phyloP scores from a whole-genome alignment of 2,113 vertebrate genomes.

The Heliornis fulica region DNA sequence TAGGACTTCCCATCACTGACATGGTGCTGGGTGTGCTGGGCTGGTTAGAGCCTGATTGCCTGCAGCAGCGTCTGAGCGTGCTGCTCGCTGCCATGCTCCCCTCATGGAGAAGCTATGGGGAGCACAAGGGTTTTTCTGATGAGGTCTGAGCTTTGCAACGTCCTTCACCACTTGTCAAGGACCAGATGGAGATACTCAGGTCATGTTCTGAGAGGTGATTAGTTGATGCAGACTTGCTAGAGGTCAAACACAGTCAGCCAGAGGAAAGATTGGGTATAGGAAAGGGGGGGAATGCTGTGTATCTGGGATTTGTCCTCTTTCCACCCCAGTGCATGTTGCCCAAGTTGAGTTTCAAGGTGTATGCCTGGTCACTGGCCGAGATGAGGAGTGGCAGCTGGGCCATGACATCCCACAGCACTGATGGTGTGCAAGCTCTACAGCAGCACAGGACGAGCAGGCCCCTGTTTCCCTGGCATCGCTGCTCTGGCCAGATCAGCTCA shows the following conservation, averaged over 20 bases:
- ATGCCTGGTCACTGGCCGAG: neutral
- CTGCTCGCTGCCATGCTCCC: accelerated
- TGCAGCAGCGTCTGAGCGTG: accelerated
- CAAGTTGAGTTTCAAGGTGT: neutral
- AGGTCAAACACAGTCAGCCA: neutral
- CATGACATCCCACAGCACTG: neutral
- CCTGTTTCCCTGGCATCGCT: neutral
- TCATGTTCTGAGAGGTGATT: neutral
- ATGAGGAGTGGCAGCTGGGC: neutral
- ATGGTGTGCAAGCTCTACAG: neutral
- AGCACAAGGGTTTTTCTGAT: neutral
- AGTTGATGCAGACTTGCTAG: neutral
- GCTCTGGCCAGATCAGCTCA: neutral
- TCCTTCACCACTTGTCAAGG: neutral
- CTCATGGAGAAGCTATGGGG: accelerated
- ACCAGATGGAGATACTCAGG: neutral
- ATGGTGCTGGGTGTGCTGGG: neutral
- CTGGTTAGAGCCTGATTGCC: neutral
- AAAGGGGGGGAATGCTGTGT: neutral
- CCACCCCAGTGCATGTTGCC: neutral
- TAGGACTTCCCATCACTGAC: neutral
- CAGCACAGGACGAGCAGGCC: neutral
- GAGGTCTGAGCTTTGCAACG: neutral
- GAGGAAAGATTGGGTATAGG: neutral
- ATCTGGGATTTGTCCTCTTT: neutral